These are phyloP conservation scores for Catharus ustulatus DNA, from an alignment of 2,797 vertebrate genomes.

Conservation along the genomic window DNA sequence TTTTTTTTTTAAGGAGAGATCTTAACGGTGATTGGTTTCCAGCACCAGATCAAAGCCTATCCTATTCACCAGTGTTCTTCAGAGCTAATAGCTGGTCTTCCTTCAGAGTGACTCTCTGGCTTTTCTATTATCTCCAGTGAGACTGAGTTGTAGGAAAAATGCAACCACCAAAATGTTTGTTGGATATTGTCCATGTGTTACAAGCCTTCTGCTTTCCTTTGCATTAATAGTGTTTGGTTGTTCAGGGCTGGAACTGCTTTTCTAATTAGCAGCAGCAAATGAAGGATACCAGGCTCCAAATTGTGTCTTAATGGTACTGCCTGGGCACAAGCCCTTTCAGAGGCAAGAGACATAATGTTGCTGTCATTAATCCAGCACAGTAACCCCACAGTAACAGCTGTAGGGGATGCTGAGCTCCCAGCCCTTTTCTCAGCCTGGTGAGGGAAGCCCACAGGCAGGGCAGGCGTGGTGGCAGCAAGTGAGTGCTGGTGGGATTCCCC, in stretches of 20 bases:
- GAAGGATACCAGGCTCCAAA: not conserved
- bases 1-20: not conserved
- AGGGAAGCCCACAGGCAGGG: not conserved
- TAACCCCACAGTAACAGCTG: not conserved
- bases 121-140: not conserved
- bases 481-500: not conserved
- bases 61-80: not conserved
- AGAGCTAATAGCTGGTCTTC: not conserved
- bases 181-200: not conserved
- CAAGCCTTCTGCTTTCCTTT: not conserved
- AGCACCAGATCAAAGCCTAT: not conserved
- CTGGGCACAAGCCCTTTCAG: not conserved
- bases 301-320: rapidly evolving
- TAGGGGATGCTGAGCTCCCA: not conserved
- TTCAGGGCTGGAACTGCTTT: not conserved
- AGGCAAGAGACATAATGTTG: not conserved
- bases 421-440: rapidly evolving
- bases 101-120: not conserved
- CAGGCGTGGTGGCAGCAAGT: not conserved
- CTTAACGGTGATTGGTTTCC: not conserved
- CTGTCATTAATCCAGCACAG: not conserved
- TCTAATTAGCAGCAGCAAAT: not conserved
- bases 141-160: not conserved
- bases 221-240: not conserved
- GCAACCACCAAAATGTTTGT: not conserved